Evolutionary conservation across 2,113 vertebrate genomes (phyloP).

Genomic region (Lichenostomus cassidix): DNA sequence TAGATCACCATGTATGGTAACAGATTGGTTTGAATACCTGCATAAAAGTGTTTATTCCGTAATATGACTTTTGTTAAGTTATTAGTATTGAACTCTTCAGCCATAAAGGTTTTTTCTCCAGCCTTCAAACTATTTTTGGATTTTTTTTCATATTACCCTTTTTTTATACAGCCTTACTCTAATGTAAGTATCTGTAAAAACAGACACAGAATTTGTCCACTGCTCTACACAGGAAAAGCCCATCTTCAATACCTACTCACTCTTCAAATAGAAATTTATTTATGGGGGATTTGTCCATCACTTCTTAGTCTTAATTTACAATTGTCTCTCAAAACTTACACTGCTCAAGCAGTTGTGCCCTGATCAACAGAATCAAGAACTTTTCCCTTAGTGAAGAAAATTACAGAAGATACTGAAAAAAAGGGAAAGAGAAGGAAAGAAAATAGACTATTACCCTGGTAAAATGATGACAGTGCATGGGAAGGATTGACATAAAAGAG

Average conservation of each 20-base stretch:
- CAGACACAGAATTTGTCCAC: neutral
- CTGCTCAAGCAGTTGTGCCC: neutral
- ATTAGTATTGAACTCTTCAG: neutral
- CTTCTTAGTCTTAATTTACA: neutral
- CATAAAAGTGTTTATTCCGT: neutral
- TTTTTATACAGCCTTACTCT: neutral
- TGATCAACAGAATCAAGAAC: neutral
- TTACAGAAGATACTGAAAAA: neutral
- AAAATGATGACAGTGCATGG: constrained; percentile 64
- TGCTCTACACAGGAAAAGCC: neutral
- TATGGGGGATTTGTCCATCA: neutral
- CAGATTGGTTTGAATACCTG: neutral
- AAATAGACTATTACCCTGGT: constrained; percentile 36
- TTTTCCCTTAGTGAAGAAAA: neutral
- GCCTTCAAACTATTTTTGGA: neutral
- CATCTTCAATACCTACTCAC: neutral
- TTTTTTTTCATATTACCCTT: neutral
- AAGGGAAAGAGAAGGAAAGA: constrained; percentile 21
- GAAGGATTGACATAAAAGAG: constrained; percentile 60
- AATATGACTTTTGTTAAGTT: neutral
- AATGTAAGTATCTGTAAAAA: neutral
- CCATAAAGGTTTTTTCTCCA: neutral
- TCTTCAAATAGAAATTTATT: neutral
- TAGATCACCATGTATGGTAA: neutral
- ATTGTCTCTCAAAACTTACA: neutral